Conservation (phyloP, 1,140 invertebrate genomes). For the Anthonomus grandis region DNA sequence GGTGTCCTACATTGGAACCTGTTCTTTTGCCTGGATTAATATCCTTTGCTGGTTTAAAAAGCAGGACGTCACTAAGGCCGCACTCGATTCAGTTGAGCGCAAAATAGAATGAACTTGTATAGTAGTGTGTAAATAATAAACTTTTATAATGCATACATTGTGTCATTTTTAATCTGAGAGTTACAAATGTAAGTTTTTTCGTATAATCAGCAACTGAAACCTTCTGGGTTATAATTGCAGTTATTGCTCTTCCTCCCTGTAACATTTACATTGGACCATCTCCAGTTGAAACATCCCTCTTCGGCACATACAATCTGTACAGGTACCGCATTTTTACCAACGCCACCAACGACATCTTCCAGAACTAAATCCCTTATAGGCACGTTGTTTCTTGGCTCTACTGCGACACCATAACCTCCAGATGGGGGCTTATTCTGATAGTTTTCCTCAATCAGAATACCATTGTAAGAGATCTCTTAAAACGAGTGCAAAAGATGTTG, state of each 20-base stretch:
- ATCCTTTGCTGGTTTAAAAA: conserved; percentile 34
- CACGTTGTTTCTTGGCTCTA: conserved; percentile 9
- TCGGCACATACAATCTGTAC: conserved; percentile 12
- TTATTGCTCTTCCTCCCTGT: background rate
- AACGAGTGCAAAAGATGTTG: background rate
- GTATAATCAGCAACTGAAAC: background rate
- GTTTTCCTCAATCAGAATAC: conserved; percentile 12
- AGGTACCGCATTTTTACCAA: conserved; percentile 2
- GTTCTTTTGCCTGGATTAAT: conserved; percentile 37
- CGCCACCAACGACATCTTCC: conserved; percentile 7
- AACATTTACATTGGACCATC: conserved; percentile 8
- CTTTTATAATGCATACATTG: background rate
- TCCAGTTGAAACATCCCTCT: conserved; percentile 16
- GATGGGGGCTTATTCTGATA: conserved; percentile 13
- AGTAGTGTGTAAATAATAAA: background rate
- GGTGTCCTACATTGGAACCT: conserved; percentile 35
- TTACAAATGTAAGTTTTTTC: background rate
- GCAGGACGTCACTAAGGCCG: conserved; percentile 1
- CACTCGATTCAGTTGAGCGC: background rate
- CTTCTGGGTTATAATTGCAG: conserved; percentile 15
- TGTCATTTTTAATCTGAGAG: background rate
- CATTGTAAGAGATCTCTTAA: conserved; percentile 13
- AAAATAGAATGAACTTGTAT: background rate
- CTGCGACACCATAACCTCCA: too few relatives aligned
- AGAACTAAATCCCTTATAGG: conserved; percentile 12